These are phyloP conservation scores for Sitobion miscanthi DNA, from an alignment of 1,140 invertebrate species.

Conservation along the genomic window DNA sequence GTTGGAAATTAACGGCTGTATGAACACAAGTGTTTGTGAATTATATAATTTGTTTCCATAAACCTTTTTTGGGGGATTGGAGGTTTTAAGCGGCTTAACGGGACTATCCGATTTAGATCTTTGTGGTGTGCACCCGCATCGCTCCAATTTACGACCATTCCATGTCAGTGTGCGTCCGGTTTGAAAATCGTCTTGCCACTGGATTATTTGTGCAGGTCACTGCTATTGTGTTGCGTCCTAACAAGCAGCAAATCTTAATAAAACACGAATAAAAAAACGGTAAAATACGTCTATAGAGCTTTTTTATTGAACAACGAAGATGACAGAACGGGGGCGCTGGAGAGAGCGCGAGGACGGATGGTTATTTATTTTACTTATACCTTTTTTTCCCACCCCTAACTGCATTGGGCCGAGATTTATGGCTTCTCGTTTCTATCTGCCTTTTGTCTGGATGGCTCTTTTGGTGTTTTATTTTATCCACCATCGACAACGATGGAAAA, in stretches of 20 bases:
- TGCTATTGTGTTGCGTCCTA: not conserved
- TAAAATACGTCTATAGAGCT: not conserved
- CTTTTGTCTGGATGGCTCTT: not conserved
- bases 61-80: conserved; percentile 17
- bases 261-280: not conserved
- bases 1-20: conserved; percentile 10
- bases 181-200: not conserved
- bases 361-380: conserved; percentile 44
- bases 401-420: not conserved
- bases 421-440: not conserved
- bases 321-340: not conserved
- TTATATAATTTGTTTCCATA: conserved; percentile 42
- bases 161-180: not conserved
- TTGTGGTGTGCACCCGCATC: not conserved
- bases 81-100: conserved; percentile 27
- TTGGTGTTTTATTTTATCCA: conserved; percentile 3
- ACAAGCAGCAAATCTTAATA: conserved; percentile 36
- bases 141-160: not conserved
- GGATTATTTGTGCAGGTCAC: conserved; percentile 35
- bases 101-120: conserved; percentile 8
- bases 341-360: not conserved
- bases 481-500: not conserved
- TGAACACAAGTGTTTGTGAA: conserved; percentile 18
- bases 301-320: not conserved
- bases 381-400: not conserved